Percentiles rank a stretch among this genome's conserved stretches.
Conservation (phyloP, 1,140 invertebrate genomes). For the Ladona fulva region DNA sequence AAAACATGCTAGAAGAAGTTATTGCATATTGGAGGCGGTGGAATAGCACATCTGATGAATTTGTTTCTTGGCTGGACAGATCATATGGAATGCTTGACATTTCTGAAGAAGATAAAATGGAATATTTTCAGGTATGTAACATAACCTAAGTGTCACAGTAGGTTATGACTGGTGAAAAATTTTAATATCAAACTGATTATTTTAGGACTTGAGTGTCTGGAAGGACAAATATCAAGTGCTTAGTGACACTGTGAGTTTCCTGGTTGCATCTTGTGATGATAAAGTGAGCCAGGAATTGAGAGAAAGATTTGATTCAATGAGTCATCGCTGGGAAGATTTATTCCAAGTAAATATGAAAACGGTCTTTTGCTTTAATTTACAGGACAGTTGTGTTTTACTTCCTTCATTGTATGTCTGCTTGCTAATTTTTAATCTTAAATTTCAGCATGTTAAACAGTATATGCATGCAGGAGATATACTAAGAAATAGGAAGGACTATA, state of each 20-base stretch:
- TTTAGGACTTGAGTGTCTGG: constrained; percentile 81
- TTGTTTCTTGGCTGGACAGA: constrained; percentile 68
- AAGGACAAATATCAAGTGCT: constrained; percentile 77
- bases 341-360: constrained; percentile 48
- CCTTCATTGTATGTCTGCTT: no score
- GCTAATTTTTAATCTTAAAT: constrained; percentile 12
- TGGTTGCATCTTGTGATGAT: constrained; percentile 78
- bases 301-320: constrained; percentile 59
- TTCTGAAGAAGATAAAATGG: constrained; percentile 75
- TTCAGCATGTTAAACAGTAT: constrained; percentile 63
- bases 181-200: constrained; percentile 33
- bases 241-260: constrained; percentile 75
- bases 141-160: constrained; percentile 3
- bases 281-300: constrained; percentile 66
- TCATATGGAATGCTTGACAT: constrained; percentile 67
- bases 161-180: not conserved
- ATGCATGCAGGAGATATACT: constrained; percentile 81
- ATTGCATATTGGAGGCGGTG: constrained; percentile 81
- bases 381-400: no score
- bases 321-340: constrained; percentile 67
- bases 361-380: constrained; percentile 9
- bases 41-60: constrained; percentile 58
- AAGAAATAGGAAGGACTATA: constrained; percentile 70
- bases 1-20: constrained; percentile 82
- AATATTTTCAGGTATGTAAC: constrained; percentile 50